Base-by-base conservation (phyloP, 2,797 vertebrate species). In the Vultur gryphus region DNA sequence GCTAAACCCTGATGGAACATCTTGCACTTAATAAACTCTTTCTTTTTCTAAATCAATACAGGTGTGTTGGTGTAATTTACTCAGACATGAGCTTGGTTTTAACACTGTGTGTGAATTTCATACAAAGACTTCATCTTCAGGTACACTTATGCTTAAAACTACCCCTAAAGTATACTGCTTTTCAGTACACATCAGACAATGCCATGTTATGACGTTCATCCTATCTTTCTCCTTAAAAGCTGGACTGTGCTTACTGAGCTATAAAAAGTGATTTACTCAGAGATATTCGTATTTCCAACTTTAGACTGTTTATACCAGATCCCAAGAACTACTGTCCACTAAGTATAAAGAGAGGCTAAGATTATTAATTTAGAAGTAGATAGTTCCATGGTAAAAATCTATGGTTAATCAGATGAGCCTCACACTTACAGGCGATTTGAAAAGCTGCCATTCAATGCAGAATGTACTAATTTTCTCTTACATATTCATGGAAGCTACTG, bases 21-120 rank as follows among this genome's bases (percentile, higher is more conserved):
- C 95, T 96, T 97, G 87, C 88, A 95, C 97, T 97, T 97, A 98
- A 98, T 97, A 96, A 97, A 97, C 95, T 81, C 48, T 94, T 39
- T 46, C 95, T 44, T 46, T 78, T 43, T 95, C 26, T 71, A 76
- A 80, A 88, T 96, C 95, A 93, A 77, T 93, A 94, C 64, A 85
- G 10, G 33, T 88, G 19, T 52, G 25, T 46, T 72, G 66, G 77
- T 86, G 64, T 28, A 77, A 92, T 95, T 95, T 92, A 72, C 66
- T 89, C 43, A 79, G 61, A 78, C 29, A 41, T 24, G 49, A 85
- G 19, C 24, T 70, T 57, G 17, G 6, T 64, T 94, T 92, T 81
- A 78, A 75, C 17, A n/a, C 9, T 46, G 10, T 44, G 29, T 70
- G 46, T 71, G 66, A 88, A 82, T 91, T 92, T 83, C 11, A 18